Conservation (phyloP, 2,113 vertebrate species). For the Cyprinodon variegatus region DNA sequence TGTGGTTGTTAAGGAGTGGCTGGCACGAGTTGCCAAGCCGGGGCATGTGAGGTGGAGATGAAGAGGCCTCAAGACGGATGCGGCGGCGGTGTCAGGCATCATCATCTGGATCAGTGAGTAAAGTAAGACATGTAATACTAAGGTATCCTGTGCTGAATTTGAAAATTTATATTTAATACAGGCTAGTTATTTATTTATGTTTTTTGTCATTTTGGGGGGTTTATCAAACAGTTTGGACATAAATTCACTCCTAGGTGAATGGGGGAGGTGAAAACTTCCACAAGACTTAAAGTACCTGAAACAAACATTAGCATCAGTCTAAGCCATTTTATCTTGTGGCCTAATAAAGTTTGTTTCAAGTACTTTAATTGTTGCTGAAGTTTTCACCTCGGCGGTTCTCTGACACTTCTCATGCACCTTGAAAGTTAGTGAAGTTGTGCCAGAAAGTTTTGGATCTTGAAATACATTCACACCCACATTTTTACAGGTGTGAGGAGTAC, state of each 20-base stretch:
- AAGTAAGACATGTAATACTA: background rate
- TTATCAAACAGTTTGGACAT: background rate
- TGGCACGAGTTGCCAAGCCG: slow-evolving; percentile 66
- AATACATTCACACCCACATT: background rate
- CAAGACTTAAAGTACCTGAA: no score
- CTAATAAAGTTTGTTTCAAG: no score
- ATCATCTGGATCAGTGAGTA: background rate
- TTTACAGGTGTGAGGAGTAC: background rate
- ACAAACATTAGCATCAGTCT: no score
- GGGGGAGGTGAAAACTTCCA: no score
- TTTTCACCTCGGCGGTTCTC: no score
- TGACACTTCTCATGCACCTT: no score
- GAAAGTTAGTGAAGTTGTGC: no score
- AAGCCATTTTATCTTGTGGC: no score
- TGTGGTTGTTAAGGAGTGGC: slow-evolving; percentile 66
- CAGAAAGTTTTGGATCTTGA: no score
- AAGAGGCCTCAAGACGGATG: slow-evolving; percentile 5
- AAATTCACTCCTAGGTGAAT: background rate
- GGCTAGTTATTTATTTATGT: background rate
- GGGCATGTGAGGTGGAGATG: slow-evolving; percentile 31
- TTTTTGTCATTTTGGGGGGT: background rate
- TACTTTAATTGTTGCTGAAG: no score
- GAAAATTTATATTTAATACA: background rate
- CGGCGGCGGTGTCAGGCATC: slow-evolving; percentile 2
- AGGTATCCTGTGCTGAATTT: background rate